Conservation (phyloP, 2,113 vertebrate species). For the Etheostoma cragini region DNA sequence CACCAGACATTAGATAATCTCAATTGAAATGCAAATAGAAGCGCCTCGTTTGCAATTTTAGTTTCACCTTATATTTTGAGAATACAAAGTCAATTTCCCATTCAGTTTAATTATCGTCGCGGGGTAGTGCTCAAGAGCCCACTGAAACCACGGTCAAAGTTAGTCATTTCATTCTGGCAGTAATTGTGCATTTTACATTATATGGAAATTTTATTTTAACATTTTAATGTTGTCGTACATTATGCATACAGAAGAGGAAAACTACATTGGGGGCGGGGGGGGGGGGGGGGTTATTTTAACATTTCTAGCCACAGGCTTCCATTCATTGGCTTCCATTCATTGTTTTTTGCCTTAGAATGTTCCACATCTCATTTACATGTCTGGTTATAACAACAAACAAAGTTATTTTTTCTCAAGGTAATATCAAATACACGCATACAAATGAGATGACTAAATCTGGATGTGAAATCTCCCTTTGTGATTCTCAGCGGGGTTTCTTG, state of each 20-base stretch:
- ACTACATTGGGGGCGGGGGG: no score
- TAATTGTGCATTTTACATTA: background rate
- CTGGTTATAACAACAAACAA: background rate
- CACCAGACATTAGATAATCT: background rate
- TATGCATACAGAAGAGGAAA: background rate
- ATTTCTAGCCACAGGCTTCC: background rate
- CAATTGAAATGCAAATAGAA: background rate
- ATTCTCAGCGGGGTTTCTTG: conserved; percentile 24
- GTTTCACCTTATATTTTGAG: background rate
- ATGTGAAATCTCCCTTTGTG: conserved; percentile 6
- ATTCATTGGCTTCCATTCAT: background rate
- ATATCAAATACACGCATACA: background rate
- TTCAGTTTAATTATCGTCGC: background rate
- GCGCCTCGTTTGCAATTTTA: background rate
- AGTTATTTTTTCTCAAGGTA: background rate
- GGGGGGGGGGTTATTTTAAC: background rate
- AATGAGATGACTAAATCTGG: background rate
- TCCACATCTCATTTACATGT: background rate
- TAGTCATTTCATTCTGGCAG: background rate
- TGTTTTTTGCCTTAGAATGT: background rate
- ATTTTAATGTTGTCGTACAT: background rate
- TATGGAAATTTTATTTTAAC: background rate
- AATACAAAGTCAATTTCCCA: background rate
- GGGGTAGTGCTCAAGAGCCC: background rate
- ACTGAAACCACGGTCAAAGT: background rate